Conservation (phyloP, 1,140 invertebrate genomes). For the Platorchestia sp. region DNA sequence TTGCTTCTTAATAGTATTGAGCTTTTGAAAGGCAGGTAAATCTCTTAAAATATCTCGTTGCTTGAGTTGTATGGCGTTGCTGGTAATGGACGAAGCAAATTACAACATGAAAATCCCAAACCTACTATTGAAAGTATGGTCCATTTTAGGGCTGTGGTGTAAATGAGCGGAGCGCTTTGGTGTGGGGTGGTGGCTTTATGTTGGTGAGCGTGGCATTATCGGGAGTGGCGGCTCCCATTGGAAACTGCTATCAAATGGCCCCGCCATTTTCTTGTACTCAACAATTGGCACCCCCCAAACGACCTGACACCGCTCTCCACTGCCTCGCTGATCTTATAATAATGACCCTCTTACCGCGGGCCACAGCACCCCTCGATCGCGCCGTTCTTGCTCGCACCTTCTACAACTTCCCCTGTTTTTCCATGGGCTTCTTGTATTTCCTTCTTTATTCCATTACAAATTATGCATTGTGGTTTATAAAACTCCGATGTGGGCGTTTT, state of each 20-base stretch:
- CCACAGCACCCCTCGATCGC: not conserved
- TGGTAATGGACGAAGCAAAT: not conserved
- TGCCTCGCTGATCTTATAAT: slow-evolving; percentile 37
- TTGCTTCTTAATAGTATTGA: not conserved
- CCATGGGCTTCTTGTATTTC: not conserved
- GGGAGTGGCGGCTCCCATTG: slow-evolving; percentile 33
- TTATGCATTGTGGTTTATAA: not conserved
- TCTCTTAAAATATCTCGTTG: not conserved
- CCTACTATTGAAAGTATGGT: not conserved
- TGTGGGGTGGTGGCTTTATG: slow-evolving; percentile 19
- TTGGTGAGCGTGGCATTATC: slow-evolving; percentile 18
- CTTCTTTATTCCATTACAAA: not conserved
- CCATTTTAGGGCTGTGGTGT: not conserved
- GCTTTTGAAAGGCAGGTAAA: not conserved
- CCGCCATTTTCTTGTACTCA: slow-evolving; percentile 32
- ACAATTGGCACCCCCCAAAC: slow-evolving; percentile 42
- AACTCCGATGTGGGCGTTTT: not conserved
- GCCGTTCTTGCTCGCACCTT: not conserved
- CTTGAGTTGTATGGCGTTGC: not conserved
- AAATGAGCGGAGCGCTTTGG: not conserved
- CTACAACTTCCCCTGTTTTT: not conserved
- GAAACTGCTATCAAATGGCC: slow-evolving; percentile 48
- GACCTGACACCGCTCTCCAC: slow-evolving; percentile 28
- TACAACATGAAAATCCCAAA: not conserved
- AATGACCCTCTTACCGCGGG: slow-evolving; percentile 18